Percentiles rank a stretch among this genome's conserved stretches.
Evolutionary conservation across 1,140 invertebrate genomes (phyloP).

Genomic region (Medauroidea extradentata): DNA sequence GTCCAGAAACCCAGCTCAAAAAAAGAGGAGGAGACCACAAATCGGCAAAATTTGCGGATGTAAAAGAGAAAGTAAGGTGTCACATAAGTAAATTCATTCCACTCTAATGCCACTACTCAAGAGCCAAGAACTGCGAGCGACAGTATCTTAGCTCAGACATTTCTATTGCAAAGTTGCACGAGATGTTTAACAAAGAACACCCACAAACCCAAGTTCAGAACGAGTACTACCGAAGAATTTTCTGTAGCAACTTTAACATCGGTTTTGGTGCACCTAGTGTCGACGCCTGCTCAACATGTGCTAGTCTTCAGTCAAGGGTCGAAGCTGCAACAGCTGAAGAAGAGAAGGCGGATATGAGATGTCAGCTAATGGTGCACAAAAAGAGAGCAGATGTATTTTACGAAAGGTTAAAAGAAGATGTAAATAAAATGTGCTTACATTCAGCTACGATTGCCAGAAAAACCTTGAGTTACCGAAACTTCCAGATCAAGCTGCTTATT

Average conservation of each 20-base stretch:
- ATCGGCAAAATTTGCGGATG: neutral
- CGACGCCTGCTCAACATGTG: neutral
- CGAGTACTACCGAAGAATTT: neutral
- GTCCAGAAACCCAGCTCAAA: no score
- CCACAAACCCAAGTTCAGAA: neutral
- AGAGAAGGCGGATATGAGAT: neutral
- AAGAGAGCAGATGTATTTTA: no score
- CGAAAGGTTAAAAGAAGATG: neutral
- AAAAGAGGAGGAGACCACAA: neutral
- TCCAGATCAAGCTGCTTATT: neutral
- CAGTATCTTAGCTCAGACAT: neutral
- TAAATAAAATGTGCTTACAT: neutral
- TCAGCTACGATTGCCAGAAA: no score
- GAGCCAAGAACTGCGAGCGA: no score
- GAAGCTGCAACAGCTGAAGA: neutral
- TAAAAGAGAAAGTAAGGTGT: no score
- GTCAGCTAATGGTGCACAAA: no score
- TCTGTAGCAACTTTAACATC: neutral
- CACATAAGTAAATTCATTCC: neutral
- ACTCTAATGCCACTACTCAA: neutral
- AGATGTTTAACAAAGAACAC: slow-evolving; percentile 1
- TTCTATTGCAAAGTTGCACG: neutral
- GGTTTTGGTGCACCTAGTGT: neutral
- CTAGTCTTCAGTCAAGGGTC: neutral
- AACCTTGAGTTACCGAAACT: neutral